These are phyloP conservation scores for Coptodon rendalli DNA, from an alignment of 2,113 vertebrate species.

Conservation along the genomic window DNA sequence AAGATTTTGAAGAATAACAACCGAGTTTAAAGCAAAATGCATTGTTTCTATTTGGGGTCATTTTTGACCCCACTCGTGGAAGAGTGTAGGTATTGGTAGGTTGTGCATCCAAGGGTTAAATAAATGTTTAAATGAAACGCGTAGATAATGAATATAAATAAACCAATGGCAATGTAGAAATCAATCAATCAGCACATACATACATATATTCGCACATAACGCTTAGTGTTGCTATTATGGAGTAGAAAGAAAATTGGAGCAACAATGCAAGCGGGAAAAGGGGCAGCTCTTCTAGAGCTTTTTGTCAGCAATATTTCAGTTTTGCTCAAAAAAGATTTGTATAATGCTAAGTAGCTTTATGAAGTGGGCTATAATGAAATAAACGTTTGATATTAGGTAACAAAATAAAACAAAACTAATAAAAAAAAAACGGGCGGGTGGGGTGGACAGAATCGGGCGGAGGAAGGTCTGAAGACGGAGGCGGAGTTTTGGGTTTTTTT, in stretches of 20 bases:
- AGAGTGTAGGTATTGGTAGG: too few species aligned
- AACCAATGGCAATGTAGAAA: rapidly evolving
- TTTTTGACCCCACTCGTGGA: too few species aligned
- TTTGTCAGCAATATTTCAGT: neutral
- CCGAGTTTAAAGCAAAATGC: too few species aligned
- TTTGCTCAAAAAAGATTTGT: neutral
- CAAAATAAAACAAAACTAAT: neutral
- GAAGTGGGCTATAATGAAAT: neutral
- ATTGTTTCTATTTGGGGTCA: too few species aligned
- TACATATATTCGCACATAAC: neutral
- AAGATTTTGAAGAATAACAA: too few species aligned
- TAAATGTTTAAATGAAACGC: neutral
- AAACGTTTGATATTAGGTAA: rapidly evolving
- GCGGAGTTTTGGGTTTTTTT: neutral
- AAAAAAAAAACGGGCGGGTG: neutral
- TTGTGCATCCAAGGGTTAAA: neutral
- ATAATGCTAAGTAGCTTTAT: neutral
- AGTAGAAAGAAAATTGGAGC: neutral
- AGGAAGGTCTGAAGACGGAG: neutral
- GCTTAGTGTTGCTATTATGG: rapidly evolving
- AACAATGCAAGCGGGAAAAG: neutral
- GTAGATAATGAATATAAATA: neutral
- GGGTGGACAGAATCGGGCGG: neutral
- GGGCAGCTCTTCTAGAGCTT: rapidly evolving
- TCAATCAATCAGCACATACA: neutral